These are phyloP conservation scores for Otus scops DNA, from an alignment of 2,797 vertebrate genomes.

Conservation along the genomic window DNA sequence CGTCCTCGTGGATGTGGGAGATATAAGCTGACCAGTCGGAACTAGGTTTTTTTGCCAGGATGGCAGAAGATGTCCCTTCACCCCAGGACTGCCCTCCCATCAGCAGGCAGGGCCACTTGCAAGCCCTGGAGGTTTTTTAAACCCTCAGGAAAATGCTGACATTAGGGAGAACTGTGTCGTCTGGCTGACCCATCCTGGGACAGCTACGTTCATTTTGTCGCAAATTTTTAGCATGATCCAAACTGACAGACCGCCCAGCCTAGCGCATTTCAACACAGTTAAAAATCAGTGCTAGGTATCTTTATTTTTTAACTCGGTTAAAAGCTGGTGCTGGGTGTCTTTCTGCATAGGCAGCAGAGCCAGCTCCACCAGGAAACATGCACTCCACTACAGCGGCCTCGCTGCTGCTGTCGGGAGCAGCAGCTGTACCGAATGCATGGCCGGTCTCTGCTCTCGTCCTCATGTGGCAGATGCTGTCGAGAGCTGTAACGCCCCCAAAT, in stretches of 20 bases:
- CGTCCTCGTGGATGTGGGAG: background rate
- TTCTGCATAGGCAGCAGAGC: fast-evolving
- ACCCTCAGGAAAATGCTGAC: fast-evolving
- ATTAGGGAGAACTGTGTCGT: fast-evolving
- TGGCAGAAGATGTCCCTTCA: background rate
- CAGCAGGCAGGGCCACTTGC: background rate
- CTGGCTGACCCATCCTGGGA: background rate
- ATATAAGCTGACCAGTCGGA: too few species aligned
- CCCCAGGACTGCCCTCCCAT: background rate
- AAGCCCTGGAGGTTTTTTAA: background rate
- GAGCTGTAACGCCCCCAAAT: fast-evolving
- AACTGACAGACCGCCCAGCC: background rate
- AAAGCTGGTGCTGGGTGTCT: fast-evolving
- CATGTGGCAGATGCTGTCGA: background rate
- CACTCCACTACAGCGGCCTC: background rate
- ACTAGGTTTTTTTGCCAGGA: background rate
- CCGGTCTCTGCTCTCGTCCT: background rate
- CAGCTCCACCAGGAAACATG: fast-evolving
- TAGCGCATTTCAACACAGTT: fast-evolving
- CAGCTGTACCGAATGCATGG: fast-evolving
- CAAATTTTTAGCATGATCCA: background rate
- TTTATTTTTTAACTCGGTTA: background rate
- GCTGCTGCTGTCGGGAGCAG: background rate
- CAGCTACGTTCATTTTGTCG: background rate
- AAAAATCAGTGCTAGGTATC: fast-evolving